Evolutionary conservation across 2,888 invertebrate species (phyloP).

Genomic region (Meganola albula): DNA sequence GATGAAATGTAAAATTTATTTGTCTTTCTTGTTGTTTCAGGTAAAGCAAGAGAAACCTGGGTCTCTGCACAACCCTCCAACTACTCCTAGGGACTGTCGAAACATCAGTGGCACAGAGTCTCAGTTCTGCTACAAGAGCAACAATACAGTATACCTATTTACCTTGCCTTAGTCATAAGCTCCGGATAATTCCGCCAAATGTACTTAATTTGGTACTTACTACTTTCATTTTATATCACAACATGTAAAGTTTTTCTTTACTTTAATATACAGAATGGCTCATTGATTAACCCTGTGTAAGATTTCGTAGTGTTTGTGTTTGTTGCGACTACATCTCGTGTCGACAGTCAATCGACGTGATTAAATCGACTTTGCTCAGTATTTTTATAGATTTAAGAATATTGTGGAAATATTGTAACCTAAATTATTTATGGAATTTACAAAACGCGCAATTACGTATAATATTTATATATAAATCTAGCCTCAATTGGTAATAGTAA

Average conservation of each 20-base stretch:
- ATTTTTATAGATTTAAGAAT: constrained; percentile 73
- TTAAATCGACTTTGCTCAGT: constrained; percentile 72
- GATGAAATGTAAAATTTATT: constrained; percentile 15
- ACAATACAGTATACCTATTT: constrained; percentile 36
- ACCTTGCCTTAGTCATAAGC: constrained; percentile 32
- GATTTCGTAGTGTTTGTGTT: constrained; percentile 53
- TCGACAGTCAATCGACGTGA: constrained; percentile 47
- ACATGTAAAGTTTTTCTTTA: constrained; percentile 54
- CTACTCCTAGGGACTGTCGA: constrained; percentile 45
- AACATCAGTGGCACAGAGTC: constrained; percentile 60
- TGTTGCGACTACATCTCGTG: constrained; percentile 46
- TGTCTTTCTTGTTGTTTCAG: constrained; percentile 54
- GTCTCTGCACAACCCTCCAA: constrained; percentile 47
- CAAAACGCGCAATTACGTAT: constrained; percentile 51
- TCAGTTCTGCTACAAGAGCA: constrained; percentile 36
- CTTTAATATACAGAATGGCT: too few relatives aligned
- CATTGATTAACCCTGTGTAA: too few relatives aligned
- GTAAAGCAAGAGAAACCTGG: constrained; percentile 66
- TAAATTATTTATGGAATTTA: constrained; percentile 63
- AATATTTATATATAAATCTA: constrained; percentile 37
- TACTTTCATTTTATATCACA: constrained; percentile 53
- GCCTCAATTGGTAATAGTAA: constrained; percentile 48
- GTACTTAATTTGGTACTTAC: constrained; percentile 49
- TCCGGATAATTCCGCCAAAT: constrained; percentile 41
- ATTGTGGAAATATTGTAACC: constrained; percentile 56